Evolutionary conservation across 2,113 vertebrate species (phyloP).

Genomic region (Etheostoma cragini): DNA sequence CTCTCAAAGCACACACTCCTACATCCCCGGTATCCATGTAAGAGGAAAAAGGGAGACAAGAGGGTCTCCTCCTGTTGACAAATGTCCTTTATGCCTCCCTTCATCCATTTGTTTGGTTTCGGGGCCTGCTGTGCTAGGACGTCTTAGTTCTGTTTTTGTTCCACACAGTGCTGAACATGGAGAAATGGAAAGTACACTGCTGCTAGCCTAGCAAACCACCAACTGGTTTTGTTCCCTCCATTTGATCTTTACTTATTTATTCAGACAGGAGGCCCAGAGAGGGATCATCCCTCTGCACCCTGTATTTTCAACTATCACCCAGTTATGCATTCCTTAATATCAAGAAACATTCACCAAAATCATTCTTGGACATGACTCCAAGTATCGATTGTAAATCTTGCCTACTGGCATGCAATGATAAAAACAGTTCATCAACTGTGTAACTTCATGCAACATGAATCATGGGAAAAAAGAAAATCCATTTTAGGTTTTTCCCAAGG

Average conservation of each 20-base stretch:
- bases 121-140: background rate
- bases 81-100: constrained; percentile 8
- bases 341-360: background rate
- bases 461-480: no score
- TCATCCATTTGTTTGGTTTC: constrained; percentile 9
- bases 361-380: background rate
- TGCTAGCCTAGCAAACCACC: constrained; percentile 1
- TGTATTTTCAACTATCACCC: background rate
- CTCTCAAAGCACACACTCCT: constrained; percentile 43
- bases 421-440: background rate
- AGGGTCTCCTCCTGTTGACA: constrained; percentile 22
- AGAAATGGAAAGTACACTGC: constrained; percentile 1
- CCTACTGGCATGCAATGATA: background rate
- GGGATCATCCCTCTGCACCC: background rate
- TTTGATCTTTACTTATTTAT: constrained; percentile 15
- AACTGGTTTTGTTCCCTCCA: constrained; percentile 21
- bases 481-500: background rate
- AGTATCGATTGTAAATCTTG: background rate
- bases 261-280: background rate
- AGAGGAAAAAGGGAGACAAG: constrained; percentile 19
- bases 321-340: background rate
- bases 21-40: background rate
- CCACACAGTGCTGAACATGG: background rate
- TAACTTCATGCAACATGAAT: no score
- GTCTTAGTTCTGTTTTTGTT: constrained; percentile 40